phyloP scores from a whole-genome alignment of 2,113 vertebrate species.

The Phaethon lepturus region DNA sequence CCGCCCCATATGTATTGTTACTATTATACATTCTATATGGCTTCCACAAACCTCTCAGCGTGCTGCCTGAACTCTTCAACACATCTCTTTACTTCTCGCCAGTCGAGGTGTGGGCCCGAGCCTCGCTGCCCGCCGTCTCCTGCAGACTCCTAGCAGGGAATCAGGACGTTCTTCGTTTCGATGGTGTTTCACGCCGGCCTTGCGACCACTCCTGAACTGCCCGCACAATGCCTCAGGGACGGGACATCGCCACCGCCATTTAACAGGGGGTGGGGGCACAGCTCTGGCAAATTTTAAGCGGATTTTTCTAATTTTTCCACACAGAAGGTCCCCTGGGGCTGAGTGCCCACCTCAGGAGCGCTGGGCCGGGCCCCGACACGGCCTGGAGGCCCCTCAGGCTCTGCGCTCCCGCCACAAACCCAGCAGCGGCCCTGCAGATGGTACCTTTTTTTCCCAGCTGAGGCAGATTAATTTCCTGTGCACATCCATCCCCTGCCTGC shows the following conservation, averaged over 20 bases:
- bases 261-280: rapidly evolving
- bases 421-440: rapidly evolving
- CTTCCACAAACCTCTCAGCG: neutral
- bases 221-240: rapidly evolving
- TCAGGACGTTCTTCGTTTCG: rapidly evolving
- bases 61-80: neutral
- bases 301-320: neutral
- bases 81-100: neutral
- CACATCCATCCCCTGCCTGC: neutral
- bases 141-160: rapidly evolving
- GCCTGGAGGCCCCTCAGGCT: neutral
- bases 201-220: rapidly evolving
- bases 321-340: neutral
- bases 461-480: neutral
- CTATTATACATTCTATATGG: too few species aligned
- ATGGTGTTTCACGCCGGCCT: rapidly evolving
- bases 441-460: neutral
- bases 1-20: too few species aligned
- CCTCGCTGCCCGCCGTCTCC: rapidly evolving
- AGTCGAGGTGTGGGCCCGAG: rapidly evolving
- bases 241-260: rapidly evolving
- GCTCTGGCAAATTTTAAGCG: neutral
- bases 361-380: rapidly evolving
- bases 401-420: rapidly evolving
- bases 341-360: neutral